A percentile compares a stretch with the other conserved stretches of the same genome.
Evolutionary conservation across 92 coral and sea anemone species (phyloP).

Genomic region (Palythoa grandiflora): DNA sequence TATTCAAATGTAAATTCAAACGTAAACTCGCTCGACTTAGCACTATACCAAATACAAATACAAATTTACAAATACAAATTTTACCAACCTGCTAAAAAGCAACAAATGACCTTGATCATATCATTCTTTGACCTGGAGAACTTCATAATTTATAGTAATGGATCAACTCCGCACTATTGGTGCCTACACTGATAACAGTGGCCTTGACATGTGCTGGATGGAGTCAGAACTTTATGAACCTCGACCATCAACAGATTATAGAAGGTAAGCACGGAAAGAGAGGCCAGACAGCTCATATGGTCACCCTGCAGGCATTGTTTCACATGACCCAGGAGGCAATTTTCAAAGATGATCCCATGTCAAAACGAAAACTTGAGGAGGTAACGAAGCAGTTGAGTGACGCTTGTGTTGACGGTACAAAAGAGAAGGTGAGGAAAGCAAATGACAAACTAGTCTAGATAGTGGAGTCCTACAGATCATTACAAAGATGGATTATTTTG

Average conservation of each 20-base stretch:
- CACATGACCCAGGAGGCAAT: slow-evolving; percentile 23
- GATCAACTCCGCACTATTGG: slow-evolving; percentile 54
- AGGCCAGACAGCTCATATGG: slow-evolving; percentile 48
- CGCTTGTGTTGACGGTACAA: slow-evolving; percentile 44
- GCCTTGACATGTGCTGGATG: slow-evolving; percentile 45
- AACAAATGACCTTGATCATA: slow-evolving; percentile 59
- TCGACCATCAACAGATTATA: slow-evolving; percentile 45
- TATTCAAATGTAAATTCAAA: too few species aligned
- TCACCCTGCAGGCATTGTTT: slow-evolving; percentile 32
- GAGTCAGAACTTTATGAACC: slow-evolving; percentile 61
- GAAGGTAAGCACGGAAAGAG: slow-evolving; percentile 60
- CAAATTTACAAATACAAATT: slow-evolving; percentile 53
- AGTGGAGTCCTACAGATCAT: slow-evolving; percentile 33
- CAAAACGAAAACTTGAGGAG: slow-evolving; percentile 9
- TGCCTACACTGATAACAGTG: slow-evolving; percentile 62
- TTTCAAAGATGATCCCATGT: neutral
- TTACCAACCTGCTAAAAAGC: slow-evolving; percentile 63
- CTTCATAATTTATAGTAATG: slow-evolving; percentile 18
- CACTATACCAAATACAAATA: slow-evolving; percentile 56
- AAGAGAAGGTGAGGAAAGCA: slow-evolving; percentile 36
- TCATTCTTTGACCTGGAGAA: slow-evolving; percentile 62
- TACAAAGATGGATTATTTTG: slow-evolving; percentile 67
- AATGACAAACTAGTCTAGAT: neutral
- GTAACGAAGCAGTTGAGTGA: slow-evolving; percentile 28
- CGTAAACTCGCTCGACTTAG: too few species aligned